Base-by-base conservation (phyloP, 2,797 vertebrate species). In the Chaetodon trifasciatus region DNA sequence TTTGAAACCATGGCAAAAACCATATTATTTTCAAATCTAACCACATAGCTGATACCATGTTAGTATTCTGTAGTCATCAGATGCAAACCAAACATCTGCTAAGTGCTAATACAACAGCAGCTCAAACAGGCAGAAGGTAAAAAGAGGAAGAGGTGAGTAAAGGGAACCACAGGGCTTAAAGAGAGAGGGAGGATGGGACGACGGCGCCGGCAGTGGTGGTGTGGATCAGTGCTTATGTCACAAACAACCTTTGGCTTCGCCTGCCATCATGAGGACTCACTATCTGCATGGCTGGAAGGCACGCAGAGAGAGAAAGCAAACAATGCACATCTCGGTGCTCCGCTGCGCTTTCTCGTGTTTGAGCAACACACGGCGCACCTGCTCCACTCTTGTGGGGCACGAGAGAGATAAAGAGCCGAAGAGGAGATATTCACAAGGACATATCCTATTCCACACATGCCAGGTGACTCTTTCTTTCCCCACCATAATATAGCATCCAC, bases 231-330 rank as follows among this genome's bases (percentile, higher is more conserved):
- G 90, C 74, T 89, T 65, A 78, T 88, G 78, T 84, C 79, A 83
- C 76, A 90, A 83, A 87, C 85, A 88, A 79, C 86, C 79, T 85
- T 90, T 92, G 79, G 60, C 83, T 81, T 84, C 69, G 16, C 78
- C 76, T 74, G 76, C 67, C 82, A 66, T 87, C 88, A 70, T 9
- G 64, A 73, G 68, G 81, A 80, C 70, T 76, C 77, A 37, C 86
- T 85, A 84, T 88, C 82, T 89, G 89, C 81, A 83, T 86, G 81
- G 67, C 86, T 87, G 74, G 70, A 79, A 88, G 89, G 78, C 82
- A 84, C 56, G 23, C 75, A 69, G 46, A 64, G 65, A 57, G 79
- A 75, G 86, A 82, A 62, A 73, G 84, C 84, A 92, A 93, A 93
- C 89, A 86, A 79, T 78, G 69, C 66, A 80, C 86, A 87, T 71